Evolutionary conservation across 2,888 invertebrate genomes (phyloP).

Genomic region (Drosophila melanosoma): DNA sequence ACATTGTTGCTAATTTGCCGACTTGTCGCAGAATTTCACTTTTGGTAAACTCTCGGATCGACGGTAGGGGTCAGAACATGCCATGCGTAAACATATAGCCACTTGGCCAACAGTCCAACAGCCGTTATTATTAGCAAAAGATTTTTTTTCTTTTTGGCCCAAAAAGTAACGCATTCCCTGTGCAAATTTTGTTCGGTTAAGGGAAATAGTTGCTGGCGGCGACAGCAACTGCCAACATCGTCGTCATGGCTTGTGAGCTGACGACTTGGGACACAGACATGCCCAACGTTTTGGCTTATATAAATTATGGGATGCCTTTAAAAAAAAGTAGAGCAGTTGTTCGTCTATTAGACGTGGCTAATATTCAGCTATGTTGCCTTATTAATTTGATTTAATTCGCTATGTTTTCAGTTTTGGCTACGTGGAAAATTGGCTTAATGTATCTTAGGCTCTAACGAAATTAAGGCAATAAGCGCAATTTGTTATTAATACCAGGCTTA

Average conservation of each 20-base stretch:
- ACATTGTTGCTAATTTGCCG: slow-evolving; percentile 19
- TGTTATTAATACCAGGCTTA: slow-evolving; percentile 20
- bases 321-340: slow-evolving; percentile 14
- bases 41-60: slow-evolving; percentile 39
- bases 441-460: slow-evolving; percentile 27
- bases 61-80: slow-evolving; percentile 52
- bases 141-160: slow-evolving; percentile 6
- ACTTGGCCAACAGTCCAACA: slow-evolving; percentile 22
- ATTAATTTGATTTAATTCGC: slow-evolving; percentile 74
- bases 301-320: slow-evolving; percentile 36
- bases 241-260: slow-evolving; percentile 56
- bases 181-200: slow-evolving; percentile 19
- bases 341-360: slow-evolving; percentile 17
- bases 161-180: slow-evolving; percentile 37
- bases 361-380: slow-evolving; percentile 49
- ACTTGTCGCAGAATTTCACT: slow-evolving; percentile 58
- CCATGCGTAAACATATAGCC: slow-evolving; percentile 63
- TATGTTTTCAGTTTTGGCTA: slow-evolving; percentile 54
- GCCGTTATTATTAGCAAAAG: slow-evolving; percentile 54
- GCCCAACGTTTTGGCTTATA: slow-evolving; percentile 47
- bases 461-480: slow-evolving; percentile 29
- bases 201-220: slow-evolving; percentile 40
- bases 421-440: slow-evolving; percentile 62
- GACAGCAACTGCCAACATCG: slow-evolving; percentile 22
- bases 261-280: slow-evolving; percentile 25